A percentile compares a stretch with the other conserved stretches of the same genome.
Conservation (phyloP, 2,888 invertebrate species). For the Parnassius smintheus region DNA sequence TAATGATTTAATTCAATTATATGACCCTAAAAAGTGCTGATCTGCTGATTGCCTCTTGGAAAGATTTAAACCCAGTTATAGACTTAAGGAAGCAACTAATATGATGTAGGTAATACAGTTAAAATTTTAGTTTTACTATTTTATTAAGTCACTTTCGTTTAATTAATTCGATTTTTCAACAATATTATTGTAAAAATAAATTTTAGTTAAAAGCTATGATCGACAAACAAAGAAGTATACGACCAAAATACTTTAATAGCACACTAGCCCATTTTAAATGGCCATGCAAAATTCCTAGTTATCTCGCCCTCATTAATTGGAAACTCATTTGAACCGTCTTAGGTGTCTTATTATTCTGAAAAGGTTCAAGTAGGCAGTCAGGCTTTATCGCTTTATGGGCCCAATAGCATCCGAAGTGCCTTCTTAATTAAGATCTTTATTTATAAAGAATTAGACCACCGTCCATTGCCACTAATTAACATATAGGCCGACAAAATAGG, state of each 20-base stretch:
- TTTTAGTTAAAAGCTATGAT: neutral
- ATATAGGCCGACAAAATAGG: constrained; percentile 73
- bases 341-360: constrained; percentile 47
- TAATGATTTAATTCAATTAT: no score
- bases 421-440: constrained; percentile 62
- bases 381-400: constrained; percentile 65
- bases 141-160: no score
- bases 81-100: no score
- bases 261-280: constrained; percentile 16
- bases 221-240: constrained; percentile 13
- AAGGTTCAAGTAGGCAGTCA: constrained; percentile 70
- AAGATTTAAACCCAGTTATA: no score
- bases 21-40: no score
- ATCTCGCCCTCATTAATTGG: constrained; percentile 24
- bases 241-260: constrained; percentile 16
- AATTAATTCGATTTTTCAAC: no score
- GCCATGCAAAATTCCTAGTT: constrained; percentile 20
- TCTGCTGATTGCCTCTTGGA: no score
- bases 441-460: constrained; percentile 75
- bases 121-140: no score
- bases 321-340: constrained; percentile 28
- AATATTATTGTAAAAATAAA: no score
- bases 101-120: no score
- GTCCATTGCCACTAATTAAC: constrained; percentile 54
- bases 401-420: constrained; percentile 58